Base-by-base conservation (phyloP, 2,888 invertebrate genomes). In the Subacronicta megacephala region DNA sequence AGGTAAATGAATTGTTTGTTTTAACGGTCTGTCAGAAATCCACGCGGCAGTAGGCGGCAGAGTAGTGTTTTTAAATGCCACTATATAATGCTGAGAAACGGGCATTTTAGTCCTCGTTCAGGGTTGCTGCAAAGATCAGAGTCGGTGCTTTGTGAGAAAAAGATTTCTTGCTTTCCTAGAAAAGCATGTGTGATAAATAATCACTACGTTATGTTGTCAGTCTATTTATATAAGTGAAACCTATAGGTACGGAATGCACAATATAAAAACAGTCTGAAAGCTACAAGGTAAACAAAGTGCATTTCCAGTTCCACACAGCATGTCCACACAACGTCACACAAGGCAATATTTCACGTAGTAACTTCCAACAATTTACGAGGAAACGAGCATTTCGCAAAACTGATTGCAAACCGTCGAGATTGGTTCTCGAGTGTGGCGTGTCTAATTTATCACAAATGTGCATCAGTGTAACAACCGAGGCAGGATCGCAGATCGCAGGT, bases 381-480 rank as follows among this genome's bases (percentile, higher is more conserved):
- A 83, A 88, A 84, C 85, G 77, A 83, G 82, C 72, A 83, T 92
- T 92, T 90, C 90, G 90, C 88, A 92, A 93, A 90, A 84, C 83
- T 84, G 88, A 90, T 90, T 90, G 86, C 86, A 75, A 81, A 81
- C 81, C 81, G 80, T 76, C 73, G 77, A 88, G 88, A 89, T 90
- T 87, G 86, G 86, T 83, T 87, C 83, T 84, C 84, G 80, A 84
- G 79, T 85, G 79, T 77, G 72, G 87, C 87, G 88, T 90, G 82
- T 89, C 89, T 87, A 90, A 90, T 91, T 90, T 89, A 89, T 90
- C 88, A 84, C 85, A 85, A 87, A 84, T 87, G 85, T 81, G 80
- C 87, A 86, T 88, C 84, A 80, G 72, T 78, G 72, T 71, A 77
- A 75, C 72, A 73, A 63, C 62, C 69, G 68, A 69, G 50, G 64